These are phyloP conservation scores for Melopsittacus undulatus DNA, from an alignment of 2,797 vertebrate genomes.

Conservation along the genomic window DNA sequence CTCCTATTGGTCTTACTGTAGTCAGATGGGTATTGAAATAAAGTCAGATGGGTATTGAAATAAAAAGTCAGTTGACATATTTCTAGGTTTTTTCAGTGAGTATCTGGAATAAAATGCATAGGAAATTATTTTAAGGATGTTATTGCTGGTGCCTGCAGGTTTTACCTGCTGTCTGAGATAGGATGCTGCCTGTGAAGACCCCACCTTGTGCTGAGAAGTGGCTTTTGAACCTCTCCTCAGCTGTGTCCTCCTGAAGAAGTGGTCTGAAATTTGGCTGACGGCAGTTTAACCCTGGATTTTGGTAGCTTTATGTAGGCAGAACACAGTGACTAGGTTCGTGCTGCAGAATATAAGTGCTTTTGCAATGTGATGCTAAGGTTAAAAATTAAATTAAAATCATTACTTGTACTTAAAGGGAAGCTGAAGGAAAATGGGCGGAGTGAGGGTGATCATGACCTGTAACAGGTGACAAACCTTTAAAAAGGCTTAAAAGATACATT, in stretches of 20 bases:
- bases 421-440: not conserved
- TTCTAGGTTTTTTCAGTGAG: not conserved
- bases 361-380: not conserved
- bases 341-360: not conserved
- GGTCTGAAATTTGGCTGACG: not conserved
- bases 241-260: not conserved
- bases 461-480: not conserved
- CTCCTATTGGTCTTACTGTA: not conserved
- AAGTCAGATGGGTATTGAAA: not conserved
- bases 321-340: not conserved
- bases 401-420: not conserved
- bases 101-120: not conserved
- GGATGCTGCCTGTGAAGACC: not conserved
- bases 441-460: not conserved
- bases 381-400: not conserved
- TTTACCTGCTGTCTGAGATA: not conserved
- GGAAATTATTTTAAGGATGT: not conserved
- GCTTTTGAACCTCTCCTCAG: not conserved
- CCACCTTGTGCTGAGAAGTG: not conserved
- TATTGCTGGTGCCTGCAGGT: not conserved
- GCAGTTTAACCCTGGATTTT: slow-evolving; percentile 12
- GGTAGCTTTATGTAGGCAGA: not conserved
- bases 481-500: not conserved
- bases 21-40: not conserved
- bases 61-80: not conserved